Percentiles rank a stretch among this genome's conserved stretches.
Conservation (phyloP, 2,888 invertebrate genomes). For the Andrena fulva region DNA sequence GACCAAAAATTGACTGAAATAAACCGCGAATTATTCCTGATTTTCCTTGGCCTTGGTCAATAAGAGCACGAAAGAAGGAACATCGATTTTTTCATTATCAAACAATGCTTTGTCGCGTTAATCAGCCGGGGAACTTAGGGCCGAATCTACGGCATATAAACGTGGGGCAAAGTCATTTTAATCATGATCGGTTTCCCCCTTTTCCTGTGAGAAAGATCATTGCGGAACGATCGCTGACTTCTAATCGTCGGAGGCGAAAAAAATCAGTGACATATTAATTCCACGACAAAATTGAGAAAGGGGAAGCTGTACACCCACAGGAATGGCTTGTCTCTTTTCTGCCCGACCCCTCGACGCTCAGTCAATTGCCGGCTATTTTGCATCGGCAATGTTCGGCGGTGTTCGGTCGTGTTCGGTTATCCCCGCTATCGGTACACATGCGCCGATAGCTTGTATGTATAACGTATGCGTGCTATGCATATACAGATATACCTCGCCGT, state of each 20-base stretch:
- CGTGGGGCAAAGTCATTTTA: not conserved
- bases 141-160: not conserved
- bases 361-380: slow-evolving; percentile 82
- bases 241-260: not conserved
- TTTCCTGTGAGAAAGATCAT: not conserved
- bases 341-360: slow-evolving; percentile 73
- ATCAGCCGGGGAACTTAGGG: not conserved
- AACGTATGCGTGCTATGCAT: slow-evolving; percentile 50
- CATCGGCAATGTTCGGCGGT: slow-evolving; percentile 75
- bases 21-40: not conserved
- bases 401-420: slow-evolving; percentile 74
- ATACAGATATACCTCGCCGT: slow-evolving; percentile 38
- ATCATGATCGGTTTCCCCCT: not conserved
- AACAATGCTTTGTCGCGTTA: not conserved
- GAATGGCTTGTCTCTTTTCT: slow-evolving; percentile 78
- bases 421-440: slow-evolving; percentile 59
- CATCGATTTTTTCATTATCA: slow-evolving; percentile 3
- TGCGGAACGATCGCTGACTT: not conserved
- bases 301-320: slow-evolving; percentile 82
- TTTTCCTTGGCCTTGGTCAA: not conserved
- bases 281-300: slow-evolving; percentile 80
- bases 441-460: slow-evolving; percentile 57
- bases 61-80: not conserved
- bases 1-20: not conserved
- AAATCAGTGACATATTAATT: slow-evolving; percentile 68